These are phyloP conservation scores for Gallinago undulata DNA, from an alignment of 2,113 vertebrate species.

Conservation along the genomic window DNA sequence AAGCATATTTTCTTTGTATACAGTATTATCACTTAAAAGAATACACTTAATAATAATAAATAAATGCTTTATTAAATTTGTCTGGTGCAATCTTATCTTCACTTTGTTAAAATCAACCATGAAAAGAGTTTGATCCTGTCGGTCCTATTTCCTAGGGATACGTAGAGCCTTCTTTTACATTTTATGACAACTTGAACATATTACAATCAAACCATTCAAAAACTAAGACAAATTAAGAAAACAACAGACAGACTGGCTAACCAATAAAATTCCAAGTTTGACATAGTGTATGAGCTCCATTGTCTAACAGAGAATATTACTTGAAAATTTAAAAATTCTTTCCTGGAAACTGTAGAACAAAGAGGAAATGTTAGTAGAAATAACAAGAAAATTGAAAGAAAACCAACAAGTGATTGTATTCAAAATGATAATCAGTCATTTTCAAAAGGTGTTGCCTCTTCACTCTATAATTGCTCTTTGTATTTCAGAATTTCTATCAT, in stretches of 20 bases:
- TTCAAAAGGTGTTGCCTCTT: conserved; percentile 22
- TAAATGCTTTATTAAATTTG: conserved; percentile 18
- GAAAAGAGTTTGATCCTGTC: not conserved
- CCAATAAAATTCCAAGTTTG: not conserved
- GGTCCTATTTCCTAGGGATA: not conserved
- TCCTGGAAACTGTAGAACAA: conserved; percentile 9
- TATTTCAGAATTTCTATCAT: conserved; percentile 15
- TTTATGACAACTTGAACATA: not conserved
- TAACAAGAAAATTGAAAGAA: conserved; percentile 15
- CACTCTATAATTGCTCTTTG: not conserved
- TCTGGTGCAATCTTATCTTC: not conserved
- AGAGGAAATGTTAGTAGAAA: conserved; percentile 14
- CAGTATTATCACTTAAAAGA: not conserved
- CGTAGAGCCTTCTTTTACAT: not conserved
- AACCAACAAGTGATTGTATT: conserved; percentile 19
- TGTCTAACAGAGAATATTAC: not conserved
- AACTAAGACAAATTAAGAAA: not conserved
- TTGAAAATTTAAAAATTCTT: conserved; percentile 29
- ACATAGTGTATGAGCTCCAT: not conserved
- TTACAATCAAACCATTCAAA: not conserved
- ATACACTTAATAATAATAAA: conserved; percentile 11
- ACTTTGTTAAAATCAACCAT: not conserved
- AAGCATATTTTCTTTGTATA: not conserved
- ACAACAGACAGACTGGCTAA: conserved; percentile 9
- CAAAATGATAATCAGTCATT: conserved; percentile 36